phyloP scores from a whole-genome alignment of 2,797 vertebrate species.

The Australoheros facetus region DNA sequence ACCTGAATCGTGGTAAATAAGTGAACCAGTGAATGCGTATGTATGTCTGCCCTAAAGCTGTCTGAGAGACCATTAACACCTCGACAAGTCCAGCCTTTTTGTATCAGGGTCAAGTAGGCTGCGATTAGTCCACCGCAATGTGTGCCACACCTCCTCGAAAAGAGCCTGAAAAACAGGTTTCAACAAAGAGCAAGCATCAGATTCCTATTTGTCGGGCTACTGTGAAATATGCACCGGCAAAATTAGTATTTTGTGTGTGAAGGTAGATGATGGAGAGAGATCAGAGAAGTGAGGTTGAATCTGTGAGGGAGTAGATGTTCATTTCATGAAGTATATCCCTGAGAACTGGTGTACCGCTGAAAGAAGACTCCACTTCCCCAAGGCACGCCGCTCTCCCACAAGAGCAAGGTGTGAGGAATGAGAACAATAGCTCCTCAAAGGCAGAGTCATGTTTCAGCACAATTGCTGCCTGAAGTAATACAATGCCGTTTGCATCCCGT shows the following conservation, averaged over 20 bases:
- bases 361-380: slow-evolving; percentile 34
- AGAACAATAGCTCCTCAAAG: slow-evolving; percentile 57
- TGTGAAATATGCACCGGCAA: slow-evolving; percentile 45
- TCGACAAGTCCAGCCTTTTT: neutral
- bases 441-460: slow-evolving; percentile 60
- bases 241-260: slow-evolving; percentile 53
- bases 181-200: slow-evolving; percentile 41
- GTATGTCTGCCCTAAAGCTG: slow-evolving; percentile 5
- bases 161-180: neutral
- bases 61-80: slow-evolving; percentile 47
- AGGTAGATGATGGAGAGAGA: slow-evolving; percentile 31
- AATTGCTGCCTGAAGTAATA: slow-evolving; percentile 43
- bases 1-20: slow-evolving; percentile 22
- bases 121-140: slow-evolving; percentile 11
- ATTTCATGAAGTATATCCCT: slow-evolving; percentile 37
- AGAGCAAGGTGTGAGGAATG: slow-evolving; percentile 50
- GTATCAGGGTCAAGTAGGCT: slow-evolving; percentile 47
- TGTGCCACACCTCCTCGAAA: neutral
- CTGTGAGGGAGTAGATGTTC: slow-evolving; percentile 19
- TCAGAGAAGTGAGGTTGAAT: slow-evolving; percentile 28
- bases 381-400: slow-evolving; percentile 33
- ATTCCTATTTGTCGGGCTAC: slow-evolving; percentile 41
- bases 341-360: slow-evolving; percentile 45
- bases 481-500: slow-evolving; percentile 46
- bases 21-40: neutral